Conservation (phyloP, 2,113 vertebrate species). For the Fregetta grallaria region DNA sequence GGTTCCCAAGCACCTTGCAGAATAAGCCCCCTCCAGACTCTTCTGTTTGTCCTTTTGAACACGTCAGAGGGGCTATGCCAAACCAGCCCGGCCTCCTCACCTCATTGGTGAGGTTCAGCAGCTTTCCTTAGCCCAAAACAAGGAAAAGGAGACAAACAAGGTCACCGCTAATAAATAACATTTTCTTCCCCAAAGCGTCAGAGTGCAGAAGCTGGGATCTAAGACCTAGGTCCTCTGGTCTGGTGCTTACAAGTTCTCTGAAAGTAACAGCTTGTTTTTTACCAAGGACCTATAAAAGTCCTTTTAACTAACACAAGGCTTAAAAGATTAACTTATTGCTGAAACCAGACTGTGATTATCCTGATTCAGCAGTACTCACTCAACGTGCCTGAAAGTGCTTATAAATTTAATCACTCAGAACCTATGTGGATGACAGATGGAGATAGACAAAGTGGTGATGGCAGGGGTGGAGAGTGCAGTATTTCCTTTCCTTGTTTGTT, state of each 20-base stretch:
- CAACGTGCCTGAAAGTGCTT: neutral
- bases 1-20: neutral
- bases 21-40: neutral
- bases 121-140: neutral
- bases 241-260: neutral
- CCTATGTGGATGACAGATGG: neutral
- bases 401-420: neutral
- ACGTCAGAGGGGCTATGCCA: neutral
- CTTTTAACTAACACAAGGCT: neutral
- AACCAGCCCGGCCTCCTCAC: neutral
- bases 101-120: neutral
- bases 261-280: neutral
- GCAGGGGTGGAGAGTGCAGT: neutral
- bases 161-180: neutral
- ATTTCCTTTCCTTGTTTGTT: neutral
- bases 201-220: neutral
- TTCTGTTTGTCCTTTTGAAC: neutral
- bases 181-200: neutral
- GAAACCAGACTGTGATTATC: neutral
- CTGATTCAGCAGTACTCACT: conserved; percentile 13
- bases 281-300: neutral
- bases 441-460: neutral
- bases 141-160: neutral
- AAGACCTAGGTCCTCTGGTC: neutral
- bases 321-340: neutral